These are phyloP conservation scores for Cydia strobilella DNA, from an alignment of 1,140 invertebrate genomes.

Conservation along the genomic window DNA sequence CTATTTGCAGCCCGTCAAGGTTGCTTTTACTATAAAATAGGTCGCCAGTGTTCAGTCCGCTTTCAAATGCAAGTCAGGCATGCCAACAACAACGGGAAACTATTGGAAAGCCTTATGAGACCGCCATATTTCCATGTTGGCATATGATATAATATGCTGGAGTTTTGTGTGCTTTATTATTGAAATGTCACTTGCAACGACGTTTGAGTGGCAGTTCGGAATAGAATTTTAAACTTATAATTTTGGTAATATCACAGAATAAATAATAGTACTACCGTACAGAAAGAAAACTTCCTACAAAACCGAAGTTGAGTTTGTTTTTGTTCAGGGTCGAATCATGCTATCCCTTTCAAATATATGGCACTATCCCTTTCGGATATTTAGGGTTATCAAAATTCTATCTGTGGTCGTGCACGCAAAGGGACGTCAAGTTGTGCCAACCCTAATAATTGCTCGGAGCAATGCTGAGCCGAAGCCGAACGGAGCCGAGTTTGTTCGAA, in stretches of 20 bases:
- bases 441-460: no score
- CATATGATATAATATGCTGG: neutral
- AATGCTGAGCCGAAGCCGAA: no score
- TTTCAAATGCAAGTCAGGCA: neutral
- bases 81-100: neutral
- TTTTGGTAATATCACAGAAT: neutral
- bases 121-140: conserved; percentile 2
- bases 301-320: no score
- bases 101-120: neutral
- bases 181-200: neutral
- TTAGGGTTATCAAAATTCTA: no score
- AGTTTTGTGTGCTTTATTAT: neutral
- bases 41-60: neutral
- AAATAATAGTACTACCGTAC: no score
- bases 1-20: neutral
- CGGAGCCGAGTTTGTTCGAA: no score
- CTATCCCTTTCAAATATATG: no score
- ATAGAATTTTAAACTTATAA: neutral
- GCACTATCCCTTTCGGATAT: no score
- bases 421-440: no score
- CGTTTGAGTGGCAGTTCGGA: neutral
- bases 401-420: no score
- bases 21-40: neutral
- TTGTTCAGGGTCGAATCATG: no score
- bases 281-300: no score